Percentiles rank a stretch among this genome's conserved stretches.
These are phyloP conservation scores for Empidonax traillii DNA, from an alignment of 2,113 vertebrate species.

Conservation along the genomic window DNA sequence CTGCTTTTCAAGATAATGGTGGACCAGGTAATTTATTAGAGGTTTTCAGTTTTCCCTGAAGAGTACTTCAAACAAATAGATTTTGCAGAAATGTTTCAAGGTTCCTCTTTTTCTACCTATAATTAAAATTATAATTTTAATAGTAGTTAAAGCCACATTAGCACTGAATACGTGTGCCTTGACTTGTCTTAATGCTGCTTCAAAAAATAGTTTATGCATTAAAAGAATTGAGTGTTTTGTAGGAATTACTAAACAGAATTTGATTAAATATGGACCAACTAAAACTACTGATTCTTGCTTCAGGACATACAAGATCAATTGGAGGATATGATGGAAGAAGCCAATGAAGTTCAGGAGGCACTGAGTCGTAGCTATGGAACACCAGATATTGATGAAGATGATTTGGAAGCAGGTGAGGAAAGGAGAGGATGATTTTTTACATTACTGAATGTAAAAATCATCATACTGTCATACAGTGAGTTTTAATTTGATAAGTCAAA, in stretches of 20 bases:
- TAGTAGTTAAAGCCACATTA: neutral
- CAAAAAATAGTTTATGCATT: neutral
- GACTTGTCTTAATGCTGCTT: neutral
- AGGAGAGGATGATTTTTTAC: neutral
- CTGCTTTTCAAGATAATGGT: neutral
- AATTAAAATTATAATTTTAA: neutral
- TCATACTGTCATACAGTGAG: neutral
- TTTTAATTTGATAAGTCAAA: neutral
- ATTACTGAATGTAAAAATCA: neutral
- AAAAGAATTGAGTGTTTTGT: neutral
- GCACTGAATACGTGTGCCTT: neutral
- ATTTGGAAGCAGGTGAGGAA: constrained; percentile 91
- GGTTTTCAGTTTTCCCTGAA: neutral
- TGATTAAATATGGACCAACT: neutral
- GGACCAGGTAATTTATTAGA: neutral
- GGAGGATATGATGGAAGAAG: constrained; percentile 99
- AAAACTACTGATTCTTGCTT: neutral
- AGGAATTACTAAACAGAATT: neutral
- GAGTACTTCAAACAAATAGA: neutral
- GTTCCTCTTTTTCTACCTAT: neutral
- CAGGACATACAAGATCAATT: constrained; percentile 95
- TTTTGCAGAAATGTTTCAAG: neutral
- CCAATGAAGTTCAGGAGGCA: constrained; percentile 92
- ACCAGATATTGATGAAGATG: constrained; percentile 94
- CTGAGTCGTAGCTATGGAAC: constrained; percentile 94